phyloP scores from a whole-genome alignment of 2,797 vertebrate species.

The Mergus octosetaceus region DNA sequence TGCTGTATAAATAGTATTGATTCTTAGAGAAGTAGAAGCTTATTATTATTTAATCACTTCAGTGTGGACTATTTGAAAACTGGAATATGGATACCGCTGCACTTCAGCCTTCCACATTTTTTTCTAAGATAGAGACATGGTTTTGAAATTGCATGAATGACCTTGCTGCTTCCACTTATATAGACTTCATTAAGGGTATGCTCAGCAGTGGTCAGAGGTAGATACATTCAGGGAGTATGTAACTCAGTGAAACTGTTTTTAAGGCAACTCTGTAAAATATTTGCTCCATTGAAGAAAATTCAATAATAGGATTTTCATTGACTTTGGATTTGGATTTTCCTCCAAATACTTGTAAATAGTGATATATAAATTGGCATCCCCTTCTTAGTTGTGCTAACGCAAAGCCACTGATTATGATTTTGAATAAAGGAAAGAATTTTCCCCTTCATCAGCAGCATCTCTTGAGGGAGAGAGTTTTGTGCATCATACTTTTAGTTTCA shows the following conservation, averaged over 20 bases:
- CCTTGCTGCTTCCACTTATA: not conserved
- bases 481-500: not conserved
- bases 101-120: not conserved
- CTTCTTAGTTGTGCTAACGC: not conserved
- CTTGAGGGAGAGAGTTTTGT: not conserved
- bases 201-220: not conserved
- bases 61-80: not conserved
- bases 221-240: not conserved
- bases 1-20: not conserved
- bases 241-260: not conserved
- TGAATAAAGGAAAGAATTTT: slow-evolving; percentile 1
- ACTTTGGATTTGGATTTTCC: not conserved
- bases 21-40: not conserved
- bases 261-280: not conserved
- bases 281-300: not conserved
- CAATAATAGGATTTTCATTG: not conserved
- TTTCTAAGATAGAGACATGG: not conserved
- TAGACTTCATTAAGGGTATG: not conserved
- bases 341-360: not conserved
- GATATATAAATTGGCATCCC: not conserved
- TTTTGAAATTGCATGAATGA: not conserved
- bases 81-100: not conserved
- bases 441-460: not conserved
- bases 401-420: not conserved
- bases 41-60: not conserved